phyloP scores from a whole-genome alignment of 2,888 invertebrate species.

The Oeneis ivallda region DNA sequence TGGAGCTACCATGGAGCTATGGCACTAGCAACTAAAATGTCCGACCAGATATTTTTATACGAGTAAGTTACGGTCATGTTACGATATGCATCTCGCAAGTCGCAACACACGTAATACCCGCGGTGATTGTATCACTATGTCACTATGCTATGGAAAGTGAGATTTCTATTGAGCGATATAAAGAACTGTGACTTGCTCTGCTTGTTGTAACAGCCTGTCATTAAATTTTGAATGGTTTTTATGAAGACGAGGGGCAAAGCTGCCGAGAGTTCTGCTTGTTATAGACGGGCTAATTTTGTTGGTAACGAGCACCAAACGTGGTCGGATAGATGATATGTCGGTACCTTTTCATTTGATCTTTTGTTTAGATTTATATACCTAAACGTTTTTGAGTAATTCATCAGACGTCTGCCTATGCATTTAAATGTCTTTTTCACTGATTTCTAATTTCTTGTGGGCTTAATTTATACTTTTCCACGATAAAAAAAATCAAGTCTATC shows the following conservation, averaged over 20 bases:
- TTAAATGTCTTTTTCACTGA: no score
- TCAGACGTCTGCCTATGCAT: no score
- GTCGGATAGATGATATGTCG: no score
- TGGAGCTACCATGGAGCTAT: conserved; percentile 13
- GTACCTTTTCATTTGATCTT: no score
- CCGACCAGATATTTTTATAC: conserved; percentile 38
- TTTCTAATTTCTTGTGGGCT: no score
- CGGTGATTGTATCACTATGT: conserved; percentile 60
- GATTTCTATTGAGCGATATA: conserved; percentile 58
- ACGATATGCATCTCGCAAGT: conserved; percentile 51
- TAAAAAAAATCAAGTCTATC: no score
- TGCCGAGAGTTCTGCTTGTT: conserved; percentile 41
- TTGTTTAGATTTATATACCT: no score
- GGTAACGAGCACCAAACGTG: no score
- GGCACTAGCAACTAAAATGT: conserved; percentile 63
- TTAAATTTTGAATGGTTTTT: conserved; percentile 71
- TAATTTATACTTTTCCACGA: no score
- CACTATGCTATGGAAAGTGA: conserved; percentile 68
- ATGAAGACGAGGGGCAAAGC: conserved; percentile 46
- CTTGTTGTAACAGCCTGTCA: conserved; percentile 58
- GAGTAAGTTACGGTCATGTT: conserved; percentile 30
- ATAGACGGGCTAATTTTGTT: not conserved
- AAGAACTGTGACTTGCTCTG: conserved; percentile 46
- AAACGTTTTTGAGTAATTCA: no score
- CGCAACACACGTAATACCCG: conserved; percentile 57